Base-by-base conservation (phyloP, 1,140 invertebrate genomes). In the Tetraneura akinire region DNA sequence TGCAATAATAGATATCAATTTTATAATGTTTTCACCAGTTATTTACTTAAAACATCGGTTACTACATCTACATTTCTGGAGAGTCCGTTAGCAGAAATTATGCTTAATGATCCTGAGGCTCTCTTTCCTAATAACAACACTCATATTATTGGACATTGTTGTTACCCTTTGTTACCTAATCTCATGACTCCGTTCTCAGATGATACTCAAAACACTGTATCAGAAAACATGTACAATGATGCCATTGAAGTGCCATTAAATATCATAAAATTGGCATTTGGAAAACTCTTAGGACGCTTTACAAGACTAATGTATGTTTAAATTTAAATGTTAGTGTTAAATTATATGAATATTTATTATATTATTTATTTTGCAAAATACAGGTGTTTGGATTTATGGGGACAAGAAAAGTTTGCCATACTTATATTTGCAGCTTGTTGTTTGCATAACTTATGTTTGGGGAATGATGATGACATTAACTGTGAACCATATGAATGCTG, bases 361-460 rank as follows among this genome's bases (percentile, higher is more conserved):
- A 37, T 37, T 37, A 62, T n/a, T 71, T n/a, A 18, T 68, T n/a
- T n/a, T n/a, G n/a, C n/a, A n/a, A n/a, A n/a, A 10, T n/a, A 23
- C n/a, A 78, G 74, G 9, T 78, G 74, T 9, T 45, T 78, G 21
- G 74, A 78, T 47, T 78, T 78, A 62, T 78, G 74, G 74, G 74
- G 74, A n/a, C 74, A 78, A 18, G 74, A 78, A 3, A 78, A 78
- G 5, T 62, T 62, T 60, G 74, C 74, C 37, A 45, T 78, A 45
- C 37, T 78, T 14, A 78, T 78, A 78, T 78, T 78, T 47, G 74
- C 74, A 10, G 55, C 55, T 47, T 62, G 74, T 47, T 78, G 74
- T 21, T 45, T 78, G 11, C 74, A 78, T 21, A 78, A 78, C 8
- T 3, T 78, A 45, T 78, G 74, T 51, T 45, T 78, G 16, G 37